Evolutionary conservation across 92 coral and sea anemone species (phyloP), one percentile per base, ranked within the genome.

Genomic region (Porites divaricata): DNA sequence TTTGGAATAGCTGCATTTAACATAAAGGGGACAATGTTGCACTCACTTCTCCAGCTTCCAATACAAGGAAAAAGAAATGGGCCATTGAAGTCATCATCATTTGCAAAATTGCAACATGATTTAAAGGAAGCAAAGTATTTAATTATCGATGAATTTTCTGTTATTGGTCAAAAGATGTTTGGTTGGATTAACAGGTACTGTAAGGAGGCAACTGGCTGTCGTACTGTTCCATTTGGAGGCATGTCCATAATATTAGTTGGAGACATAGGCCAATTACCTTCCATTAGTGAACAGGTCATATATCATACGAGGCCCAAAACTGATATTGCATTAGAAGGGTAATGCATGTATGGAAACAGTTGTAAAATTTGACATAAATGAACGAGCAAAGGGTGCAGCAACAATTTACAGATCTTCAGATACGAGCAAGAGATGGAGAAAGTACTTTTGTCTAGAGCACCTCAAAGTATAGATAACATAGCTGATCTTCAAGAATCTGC

Each of bases 1-100:
- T 83, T 85, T 77, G 86, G 83, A 78, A 89, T 76, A 66, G 89
- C 89, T 23, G 84, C 89, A 70, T 89, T 52, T 62, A 85, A 85
- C n/a, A 85, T 84, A 16, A 78, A 73, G 35, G 89, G 89, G 22
- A 53, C 58, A 16, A 89, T 89, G 4, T 21, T 89, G 1, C 89
- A 89, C 58, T 84, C 86, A n/a, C 83, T 89, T 53, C 78, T 89
- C 1, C 75, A 84, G 65, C 85, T 89, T 15, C 89, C 92, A 20
- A 84, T 91, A 75, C 35, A 21, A 62, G 86, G 82, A 15, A 78
- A 54, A 70, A 79, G 53, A 28, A 86, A 26, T 67, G 87, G 50
- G 75, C 83, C 54, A 51, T 56, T 89, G 22, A 85, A 76, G 5
- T 76, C 83, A 35, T 66, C 77, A 9, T 76, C 77, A 20, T 74